phyloP scores from a whole-genome alignment of 2,797 vertebrate genomes.

The Vireo griseus region DNA sequence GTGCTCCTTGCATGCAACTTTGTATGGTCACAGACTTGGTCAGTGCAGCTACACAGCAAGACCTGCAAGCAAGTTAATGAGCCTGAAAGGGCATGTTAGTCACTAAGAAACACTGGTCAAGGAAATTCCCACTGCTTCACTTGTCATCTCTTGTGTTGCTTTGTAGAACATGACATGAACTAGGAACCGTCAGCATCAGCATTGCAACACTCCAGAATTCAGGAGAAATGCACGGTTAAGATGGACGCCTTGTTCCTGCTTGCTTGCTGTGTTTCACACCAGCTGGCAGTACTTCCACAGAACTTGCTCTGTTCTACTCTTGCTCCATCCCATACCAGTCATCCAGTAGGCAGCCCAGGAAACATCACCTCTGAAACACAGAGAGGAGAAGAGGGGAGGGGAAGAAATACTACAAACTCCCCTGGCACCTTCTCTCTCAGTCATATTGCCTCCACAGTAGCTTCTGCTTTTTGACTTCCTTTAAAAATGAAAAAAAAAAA shows the following conservation, averaged over 20 bases:
- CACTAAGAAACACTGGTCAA: background rate
- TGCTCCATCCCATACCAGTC: background rate
- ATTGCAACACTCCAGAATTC: background rate
- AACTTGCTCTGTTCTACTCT: background rate
- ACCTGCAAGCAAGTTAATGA: background rate
- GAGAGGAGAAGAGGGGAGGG: rapidly evolving
- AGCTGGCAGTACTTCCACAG: background rate
- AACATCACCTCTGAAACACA: background rate
- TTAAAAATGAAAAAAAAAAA: background rate
- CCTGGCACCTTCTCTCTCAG: background rate
- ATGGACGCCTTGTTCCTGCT: background rate
- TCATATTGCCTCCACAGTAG: background rate
- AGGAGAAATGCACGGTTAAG: background rate
- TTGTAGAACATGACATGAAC: background rate
- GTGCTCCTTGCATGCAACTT: background rate
- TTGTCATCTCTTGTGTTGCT: background rate
- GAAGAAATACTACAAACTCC: background rate
- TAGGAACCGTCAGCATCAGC: background rate
- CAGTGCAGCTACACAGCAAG: background rate
- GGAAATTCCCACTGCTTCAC: background rate
- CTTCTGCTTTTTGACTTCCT: background rate
- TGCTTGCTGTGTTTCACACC: background rate
- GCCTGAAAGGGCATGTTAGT: background rate
- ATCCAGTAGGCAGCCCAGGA: background rate
- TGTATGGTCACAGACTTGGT: background rate